These are phyloP conservation scores for Ichneumoninae sp. DNA, from an alignment of 2,888 invertebrate species.

Conservation along the genomic window DNA sequence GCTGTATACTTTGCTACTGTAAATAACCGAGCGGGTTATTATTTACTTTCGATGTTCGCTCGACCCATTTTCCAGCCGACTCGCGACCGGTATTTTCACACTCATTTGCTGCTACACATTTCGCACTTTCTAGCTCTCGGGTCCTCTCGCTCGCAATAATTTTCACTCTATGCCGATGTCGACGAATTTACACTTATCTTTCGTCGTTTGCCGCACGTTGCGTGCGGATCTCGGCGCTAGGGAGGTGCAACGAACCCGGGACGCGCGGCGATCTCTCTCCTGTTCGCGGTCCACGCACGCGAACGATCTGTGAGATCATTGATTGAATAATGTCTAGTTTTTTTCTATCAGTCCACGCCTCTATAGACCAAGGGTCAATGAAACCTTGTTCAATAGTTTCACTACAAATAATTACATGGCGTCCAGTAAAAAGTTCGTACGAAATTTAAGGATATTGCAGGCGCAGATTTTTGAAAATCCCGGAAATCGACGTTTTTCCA, in stretches of 20 bases:
- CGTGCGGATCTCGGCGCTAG: neutral
- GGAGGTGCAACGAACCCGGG: neutral
- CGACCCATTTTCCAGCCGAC: conserved; percentile 74
- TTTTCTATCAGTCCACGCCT: neutral
- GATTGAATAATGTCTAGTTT: neutral
- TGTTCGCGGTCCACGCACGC: neutral
- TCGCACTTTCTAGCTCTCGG: conserved; percentile 64
- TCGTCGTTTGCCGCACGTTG: neutral
- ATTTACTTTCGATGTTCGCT: conserved; percentile 75
- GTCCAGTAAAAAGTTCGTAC: no score
- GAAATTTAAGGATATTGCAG: no score
- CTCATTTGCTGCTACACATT: conserved; percentile 55
- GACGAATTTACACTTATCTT: neutral
- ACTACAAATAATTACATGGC: no score
- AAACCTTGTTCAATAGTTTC: neutral
- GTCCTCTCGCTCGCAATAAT: conserved; percentile 6
- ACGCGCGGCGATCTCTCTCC: neutral
- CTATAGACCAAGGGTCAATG: neutral
- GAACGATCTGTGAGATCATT: neutral
- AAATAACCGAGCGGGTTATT: conserved; percentile 51
- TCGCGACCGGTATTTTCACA: conserved; percentile 19
- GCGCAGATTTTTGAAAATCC: no score
- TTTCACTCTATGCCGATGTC: neutral
- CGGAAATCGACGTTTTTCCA: no score
- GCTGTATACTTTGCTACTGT: conserved; percentile 12